These are phyloP conservation scores for Ailuropoda melanoleuca DNA, from an alignment of 2,113 vertebrate species.

Conservation along the genomic window DNA sequence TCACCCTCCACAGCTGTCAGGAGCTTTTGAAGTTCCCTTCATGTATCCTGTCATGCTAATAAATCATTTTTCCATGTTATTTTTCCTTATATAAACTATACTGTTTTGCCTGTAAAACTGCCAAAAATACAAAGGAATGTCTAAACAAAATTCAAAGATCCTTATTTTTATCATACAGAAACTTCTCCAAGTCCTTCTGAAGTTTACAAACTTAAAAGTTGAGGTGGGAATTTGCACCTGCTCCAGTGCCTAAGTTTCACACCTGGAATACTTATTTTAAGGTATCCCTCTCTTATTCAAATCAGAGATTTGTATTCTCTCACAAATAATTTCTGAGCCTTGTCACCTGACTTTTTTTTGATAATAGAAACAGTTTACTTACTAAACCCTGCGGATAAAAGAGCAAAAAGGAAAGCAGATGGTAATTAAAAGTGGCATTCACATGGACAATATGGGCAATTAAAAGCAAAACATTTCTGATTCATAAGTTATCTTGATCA, in stretches of 20 bases:
- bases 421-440: conserved; percentile 27
- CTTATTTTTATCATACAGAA: conserved; percentile 31
- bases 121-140: conserved; percentile 17
- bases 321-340: background rate
- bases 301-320: conserved; percentile 21
- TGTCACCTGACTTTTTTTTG: conserved; percentile 26
- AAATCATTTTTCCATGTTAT: conserved; percentile 50
- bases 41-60: conserved; percentile 7
- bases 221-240: background rate
- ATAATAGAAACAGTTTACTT: background rate
- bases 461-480: conserved; percentile 27
- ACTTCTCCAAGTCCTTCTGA: background rate
- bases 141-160: conserved; percentile 31
- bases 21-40: conserved; percentile 61
- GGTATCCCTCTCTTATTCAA: background rate
- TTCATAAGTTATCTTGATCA: background rate
- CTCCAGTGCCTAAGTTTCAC: background rate
- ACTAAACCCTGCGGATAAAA: background rate
- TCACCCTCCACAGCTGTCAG: conserved; percentile 49
- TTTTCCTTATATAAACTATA: conserved; percentile 48
- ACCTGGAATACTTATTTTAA: conserved; percentile 28
- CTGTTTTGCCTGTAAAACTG: conserved; percentile 49
- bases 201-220: background rate
- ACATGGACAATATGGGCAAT: background rate
- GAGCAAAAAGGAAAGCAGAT: conserved; percentile 31